Base-by-base conservation (phyloP, 2,888 invertebrate genomes). In the Hemithea aestivaria region DNA sequence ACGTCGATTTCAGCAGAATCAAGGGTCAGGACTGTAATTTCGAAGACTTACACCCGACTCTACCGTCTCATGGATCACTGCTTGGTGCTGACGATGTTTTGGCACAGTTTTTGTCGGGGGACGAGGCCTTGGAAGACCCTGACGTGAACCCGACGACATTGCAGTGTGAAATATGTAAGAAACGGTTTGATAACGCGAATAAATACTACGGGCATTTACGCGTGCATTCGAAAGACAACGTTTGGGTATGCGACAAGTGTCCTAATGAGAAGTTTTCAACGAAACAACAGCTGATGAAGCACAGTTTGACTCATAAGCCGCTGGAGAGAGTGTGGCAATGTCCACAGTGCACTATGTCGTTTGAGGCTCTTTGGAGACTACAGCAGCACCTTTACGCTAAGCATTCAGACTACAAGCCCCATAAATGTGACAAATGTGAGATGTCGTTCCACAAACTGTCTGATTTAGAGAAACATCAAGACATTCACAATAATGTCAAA, bases 201-300 rank as follows among this genome's bases (percentile, higher is more conserved):
- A 85, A 84, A 48, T 87, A 87, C 51, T 84, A 84, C 52, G 87
- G 87, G 7, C 87, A 87, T 57, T 54, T 87, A 35, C 61, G 84
- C 41, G 78, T 85, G 6, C 87, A 87, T 59, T 81, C 85, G 1
- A 85, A 84, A 43, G 78, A 83, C 40, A 81, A 78, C 53, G 65
- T 77, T 27, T 85, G 84, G 87, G 64, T 66, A 43, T 87, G 87
- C 70, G 85, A 84, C 7, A 73, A 75, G 65, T 87, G 87, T 52
- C 84, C 85, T 0, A 53, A 77, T 9, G 66, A 67, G 45, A 82
- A 73, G 56, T 85, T 84, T 46, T 69, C 82, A 0, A 83, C 77
- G 0, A 85, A 85, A 40, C 87, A 85, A 40, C 75, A 78, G 43
- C 48, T 85, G 12, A 81, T 84, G 81, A 84, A 80, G 45, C 85